Conservation (phyloP, 1,140 invertebrate genomes). For the silkworm (Bombyx mori) region DNA sequence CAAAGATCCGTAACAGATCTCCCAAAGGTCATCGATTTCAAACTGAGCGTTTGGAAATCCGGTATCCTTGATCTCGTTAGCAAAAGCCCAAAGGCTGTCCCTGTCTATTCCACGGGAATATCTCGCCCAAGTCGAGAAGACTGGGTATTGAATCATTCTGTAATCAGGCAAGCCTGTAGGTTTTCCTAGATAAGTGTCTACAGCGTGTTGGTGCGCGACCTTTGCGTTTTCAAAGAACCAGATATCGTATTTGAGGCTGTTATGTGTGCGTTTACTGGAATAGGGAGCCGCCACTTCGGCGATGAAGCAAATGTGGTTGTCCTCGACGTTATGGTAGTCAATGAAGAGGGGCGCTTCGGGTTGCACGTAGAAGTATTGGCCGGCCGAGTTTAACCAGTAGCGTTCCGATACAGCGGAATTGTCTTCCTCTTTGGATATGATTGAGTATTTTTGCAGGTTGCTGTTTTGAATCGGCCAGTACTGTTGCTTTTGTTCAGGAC, state of each 20-base stretch:
- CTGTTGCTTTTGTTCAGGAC: slow-evolving; percentile 73
- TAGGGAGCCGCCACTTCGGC: slow-evolving; percentile 74
- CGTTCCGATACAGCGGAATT: slow-evolving; percentile 80
- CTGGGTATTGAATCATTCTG: slow-evolving; percentile 82
- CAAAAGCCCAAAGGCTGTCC: slow-evolving; percentile 77
- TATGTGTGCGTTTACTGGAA: slow-evolving; percentile 40
- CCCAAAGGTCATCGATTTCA: slow-evolving; percentile 95
- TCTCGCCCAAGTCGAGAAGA: slow-evolving; percentile 94
- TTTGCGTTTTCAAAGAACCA: slow-evolving; percentile 75
- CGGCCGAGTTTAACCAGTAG: slow-evolving; percentile 85
- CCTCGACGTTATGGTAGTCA: slow-evolving; percentile 75
- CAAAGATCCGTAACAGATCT: slow-evolving; percentile 89
- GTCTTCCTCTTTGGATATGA: slow-evolving; percentile 74
- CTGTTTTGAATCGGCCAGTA: slow-evolving; percentile 79
- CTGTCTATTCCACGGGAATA: slow-evolving; percentile 82
- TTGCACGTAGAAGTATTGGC: slow-evolving; percentile 77
- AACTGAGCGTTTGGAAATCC: slow-evolving; percentile 84
- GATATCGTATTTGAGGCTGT: slow-evolving; percentile 75
- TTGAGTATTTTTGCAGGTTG: slow-evolving; percentile 72
- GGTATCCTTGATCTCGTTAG: slow-evolving; percentile 77
- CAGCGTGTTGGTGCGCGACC: slow-evolving; percentile 76
- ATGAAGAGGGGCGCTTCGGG: slow-evolving; percentile 79
- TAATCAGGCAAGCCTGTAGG: slow-evolving; percentile 80
- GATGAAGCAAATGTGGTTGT: slow-evolving; percentile 75
- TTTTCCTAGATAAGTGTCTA: slow-evolving; percentile 75